Percentiles rank a stretch among this genome's conserved stretches.
phyloP scores from a whole-genome alignment of 2,888 invertebrate species.

The Eulithis testata region DNA sequence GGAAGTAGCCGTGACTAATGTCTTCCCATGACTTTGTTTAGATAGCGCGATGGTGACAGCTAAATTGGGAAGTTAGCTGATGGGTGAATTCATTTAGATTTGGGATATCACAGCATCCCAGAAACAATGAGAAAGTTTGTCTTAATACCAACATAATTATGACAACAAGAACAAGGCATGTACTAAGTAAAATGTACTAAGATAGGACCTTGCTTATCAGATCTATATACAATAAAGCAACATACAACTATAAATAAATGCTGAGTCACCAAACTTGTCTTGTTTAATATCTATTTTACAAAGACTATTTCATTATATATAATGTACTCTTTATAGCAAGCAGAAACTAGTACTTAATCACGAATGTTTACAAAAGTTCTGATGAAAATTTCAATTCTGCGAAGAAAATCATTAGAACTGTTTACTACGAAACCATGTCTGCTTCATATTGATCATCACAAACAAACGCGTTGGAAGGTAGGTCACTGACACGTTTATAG shows the following conservation, averaged over 20 bases:
- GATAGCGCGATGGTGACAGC: slow-evolving; percentile 54
- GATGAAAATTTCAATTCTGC: slow-evolving; percentile 8
- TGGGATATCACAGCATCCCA: neutral
- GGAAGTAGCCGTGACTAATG: slow-evolving; percentile 59
- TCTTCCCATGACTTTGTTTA: slow-evolving; percentile 57
- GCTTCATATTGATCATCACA: slow-evolving; percentile 45
- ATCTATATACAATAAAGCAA: too few relatives aligned
- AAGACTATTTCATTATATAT: too few relatives aligned
- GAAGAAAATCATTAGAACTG: slow-evolving; percentile 14
- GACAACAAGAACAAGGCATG: too few relatives aligned
- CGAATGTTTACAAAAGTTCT: too few relatives aligned
- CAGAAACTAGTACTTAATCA: too few relatives aligned
- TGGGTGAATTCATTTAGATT: slow-evolving; percentile 22
- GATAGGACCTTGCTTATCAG: too few relatives aligned
- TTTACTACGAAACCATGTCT: slow-evolving; percentile 32
- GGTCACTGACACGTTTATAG: slow-evolving; percentile 48
- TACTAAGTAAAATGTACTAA: too few relatives aligned
- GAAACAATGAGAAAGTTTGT: too few relatives aligned
- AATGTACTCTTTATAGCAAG: too few relatives aligned
- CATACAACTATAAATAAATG: too few relatives aligned
- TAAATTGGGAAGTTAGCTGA: slow-evolving; percentile 46
- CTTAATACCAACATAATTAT: neutral
- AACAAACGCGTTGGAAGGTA: slow-evolving; percentile 32
- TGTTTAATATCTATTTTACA: too few relatives aligned
- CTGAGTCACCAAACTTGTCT: too few relatives aligned